Evolutionary conservation across 2,113 vertebrate species (phyloP).

Genomic region (Pipra filicauda): DNA sequence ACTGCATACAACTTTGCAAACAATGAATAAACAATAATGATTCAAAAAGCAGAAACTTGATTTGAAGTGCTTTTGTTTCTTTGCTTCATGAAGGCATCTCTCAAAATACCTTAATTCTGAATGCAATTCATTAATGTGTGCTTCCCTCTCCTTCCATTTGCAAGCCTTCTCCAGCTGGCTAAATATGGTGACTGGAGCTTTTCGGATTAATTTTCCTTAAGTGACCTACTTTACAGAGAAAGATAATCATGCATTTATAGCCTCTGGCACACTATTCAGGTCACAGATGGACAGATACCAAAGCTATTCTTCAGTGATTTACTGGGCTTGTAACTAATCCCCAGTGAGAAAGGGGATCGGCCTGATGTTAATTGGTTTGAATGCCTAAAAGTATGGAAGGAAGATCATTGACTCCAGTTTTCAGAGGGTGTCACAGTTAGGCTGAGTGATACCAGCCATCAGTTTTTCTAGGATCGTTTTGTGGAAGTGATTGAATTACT

Average conservation of each 20-base stretch:
- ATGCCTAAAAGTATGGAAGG: background rate
- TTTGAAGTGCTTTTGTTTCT: conserved; percentile 22
- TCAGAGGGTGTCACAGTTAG: background rate
- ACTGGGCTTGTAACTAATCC: conserved; percentile 49
- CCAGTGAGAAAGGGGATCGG: background rate
- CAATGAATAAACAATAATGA: background rate
- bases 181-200: conserved; percentile 49
- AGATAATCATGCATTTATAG: conserved; percentile 62
- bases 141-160: background rate
- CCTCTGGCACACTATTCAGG: conserved; percentile 59
- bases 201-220: conserved; percentile 66
- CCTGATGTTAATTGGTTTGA: conserved; percentile 43
- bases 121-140: background rate
- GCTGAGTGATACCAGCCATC: background rate
- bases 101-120: conserved; percentile 14
- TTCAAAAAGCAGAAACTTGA: conserved; percentile 1
- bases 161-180: conserved; percentile 23
- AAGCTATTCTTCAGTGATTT: conserved; percentile 49
- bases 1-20: background rate
- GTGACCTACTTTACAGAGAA: conserved; percentile 64
- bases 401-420: conserved; percentile 17
- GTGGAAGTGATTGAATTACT: background rate
- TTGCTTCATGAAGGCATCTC: background rate
- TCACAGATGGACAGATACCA: conserved; percentile 60
- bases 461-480: background rate